phyloP scores from a whole-genome alignment of 2,888 invertebrate species.

The Ophion slaviceki region DNA sequence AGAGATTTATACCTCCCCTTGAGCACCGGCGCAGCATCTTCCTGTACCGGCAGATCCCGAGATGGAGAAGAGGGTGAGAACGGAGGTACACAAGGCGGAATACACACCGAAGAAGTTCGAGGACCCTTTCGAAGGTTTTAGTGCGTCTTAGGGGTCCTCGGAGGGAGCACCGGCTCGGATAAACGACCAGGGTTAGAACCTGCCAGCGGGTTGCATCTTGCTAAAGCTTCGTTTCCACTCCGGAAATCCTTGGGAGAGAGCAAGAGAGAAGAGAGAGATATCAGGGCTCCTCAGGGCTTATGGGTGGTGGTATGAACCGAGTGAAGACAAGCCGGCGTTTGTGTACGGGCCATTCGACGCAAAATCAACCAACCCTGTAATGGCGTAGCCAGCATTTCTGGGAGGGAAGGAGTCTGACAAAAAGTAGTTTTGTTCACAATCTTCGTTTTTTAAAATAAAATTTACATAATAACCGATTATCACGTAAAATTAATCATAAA shows the following conservation, averaged over 20 bases:
- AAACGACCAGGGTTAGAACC: slow-evolving; percentile 62
- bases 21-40: background rate
- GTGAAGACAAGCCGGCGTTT: slow-evolving; percentile 20
- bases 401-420: too few species aligned
- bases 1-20: too few species aligned
- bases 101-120: slow-evolving; percentile 43
- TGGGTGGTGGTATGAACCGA: slow-evolving; percentile 56
- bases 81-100: background rate
- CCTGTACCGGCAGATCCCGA: background rate
- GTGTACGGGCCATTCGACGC: background rate
- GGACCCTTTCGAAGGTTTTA: slow-evolving; percentile 57
- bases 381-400: too few species aligned
- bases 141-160: slow-evolving; percentile 42
- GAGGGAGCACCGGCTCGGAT: slow-evolving; percentile 54
- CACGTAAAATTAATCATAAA: too few species aligned
- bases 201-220: slow-evolving; percentile 33
- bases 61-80: slow-evolving; percentile 10
- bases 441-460: too few species aligned
- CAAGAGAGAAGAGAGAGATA: slow-evolving; percentile 10
- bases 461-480: too few species aligned
- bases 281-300: slow-evolving; percentile 46
- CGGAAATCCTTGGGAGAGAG: background rate
- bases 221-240: slow-evolving; percentile 35
- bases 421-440: too few species aligned
- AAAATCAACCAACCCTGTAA: background rate